A percentile compares a stretch with the other conserved stretches of the same genome.
Conservation (phyloP, 2,888 invertebrate genomes). For the Phania funesta region DNA sequence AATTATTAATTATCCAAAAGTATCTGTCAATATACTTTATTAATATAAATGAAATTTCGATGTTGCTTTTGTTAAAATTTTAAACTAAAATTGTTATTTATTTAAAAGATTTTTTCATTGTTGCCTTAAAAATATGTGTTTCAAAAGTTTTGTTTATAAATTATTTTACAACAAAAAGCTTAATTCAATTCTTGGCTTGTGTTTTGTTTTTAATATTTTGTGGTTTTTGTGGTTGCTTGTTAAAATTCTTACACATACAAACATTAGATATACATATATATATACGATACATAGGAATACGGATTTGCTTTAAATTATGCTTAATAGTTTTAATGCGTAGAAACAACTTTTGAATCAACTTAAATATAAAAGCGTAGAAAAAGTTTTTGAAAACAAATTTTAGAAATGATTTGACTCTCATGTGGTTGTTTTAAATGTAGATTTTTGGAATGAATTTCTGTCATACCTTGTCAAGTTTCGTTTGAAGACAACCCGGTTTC, state of each 20-base stretch:
- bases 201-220: not conserved
- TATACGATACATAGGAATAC: too few species aligned
- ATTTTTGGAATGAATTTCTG: not conserved
- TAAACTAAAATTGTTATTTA: too few species aligned
- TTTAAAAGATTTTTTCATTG: too few species aligned
- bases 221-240: slow-evolving; percentile 36
- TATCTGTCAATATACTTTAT: too few species aligned
- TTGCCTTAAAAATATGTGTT: too few species aligned
- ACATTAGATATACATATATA: not conserved
- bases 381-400: slow-evolving; percentile 48
- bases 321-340: not conserved
- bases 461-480: too few species aligned
- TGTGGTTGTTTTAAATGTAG: slow-evolving; percentile 30
- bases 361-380: slow-evolving; percentile 10
- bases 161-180: slow-evolving; percentile 9
- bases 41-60: too few species aligned
- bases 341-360: not conserved
- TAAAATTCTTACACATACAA: not conserved
- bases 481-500: too few species aligned
- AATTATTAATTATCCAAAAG: too few species aligned
- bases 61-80: too few species aligned
- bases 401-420: slow-evolving; percentile 21
- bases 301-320: slow-evolving; percentile 14
- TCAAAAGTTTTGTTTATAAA: too few species aligned
- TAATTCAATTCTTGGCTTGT: not conserved